phyloP scores from a whole-genome alignment of 1,140 invertebrate species.

The Papilio polyxenes region DNA sequence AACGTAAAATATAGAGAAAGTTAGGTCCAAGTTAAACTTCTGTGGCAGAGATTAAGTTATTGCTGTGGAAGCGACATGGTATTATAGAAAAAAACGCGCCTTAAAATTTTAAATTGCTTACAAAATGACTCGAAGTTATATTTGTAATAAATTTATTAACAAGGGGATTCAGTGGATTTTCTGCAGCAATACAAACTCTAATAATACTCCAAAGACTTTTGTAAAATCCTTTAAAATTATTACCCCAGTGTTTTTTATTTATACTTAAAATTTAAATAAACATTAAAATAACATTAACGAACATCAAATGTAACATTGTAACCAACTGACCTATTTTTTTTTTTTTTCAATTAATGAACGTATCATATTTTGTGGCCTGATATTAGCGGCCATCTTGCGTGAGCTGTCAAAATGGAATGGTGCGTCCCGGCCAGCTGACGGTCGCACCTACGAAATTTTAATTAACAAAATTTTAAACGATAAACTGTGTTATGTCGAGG shows the following conservation, averaged over 20 bases:
- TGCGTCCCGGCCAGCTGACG: constrained; percentile 33
- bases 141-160: background rate
- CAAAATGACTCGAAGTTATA: background rate
- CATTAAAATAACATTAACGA: background rate
- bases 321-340: constrained; percentile 9
- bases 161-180: background rate
- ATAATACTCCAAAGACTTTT: background rate
- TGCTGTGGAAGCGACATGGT: constrained; percentile 4
- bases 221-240: too few species aligned
- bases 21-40: constrained; percentile 31
- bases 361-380: constrained; percentile 13
- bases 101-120: constrained; percentile 25
- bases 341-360: constrained; percentile 31
- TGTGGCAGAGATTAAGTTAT: constrained; percentile 27
- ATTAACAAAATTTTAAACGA: constrained; percentile 36
- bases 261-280: background rate
- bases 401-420: constrained; percentile 42
- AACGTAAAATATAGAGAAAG: constrained; percentile 35
- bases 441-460: constrained; percentile 40
- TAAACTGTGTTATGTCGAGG: constrained; percentile 26
- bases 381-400: constrained; percentile 38
- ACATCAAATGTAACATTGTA: too few species aligned
- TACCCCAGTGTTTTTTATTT: background rate
- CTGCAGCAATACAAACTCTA: background rate
- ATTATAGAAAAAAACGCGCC: constrained; percentile 31